These are phyloP conservation scores for Onychorhynchus coronatus DNA, from an alignment of 2,113 vertebrate genomes.

Conservation along the genomic window DNA sequence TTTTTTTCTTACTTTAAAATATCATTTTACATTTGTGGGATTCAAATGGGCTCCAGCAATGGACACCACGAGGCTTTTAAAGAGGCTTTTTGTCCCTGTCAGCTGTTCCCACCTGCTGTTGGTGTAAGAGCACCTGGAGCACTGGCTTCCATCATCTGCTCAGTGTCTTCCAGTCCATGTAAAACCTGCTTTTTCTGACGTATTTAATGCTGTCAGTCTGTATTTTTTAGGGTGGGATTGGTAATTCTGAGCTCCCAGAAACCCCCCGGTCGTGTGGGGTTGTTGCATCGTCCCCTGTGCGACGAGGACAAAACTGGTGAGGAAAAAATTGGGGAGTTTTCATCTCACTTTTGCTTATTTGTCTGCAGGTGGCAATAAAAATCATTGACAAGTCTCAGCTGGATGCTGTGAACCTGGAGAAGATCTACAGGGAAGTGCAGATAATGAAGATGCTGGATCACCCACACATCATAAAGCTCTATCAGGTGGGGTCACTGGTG, in stretches of 20 bases:
- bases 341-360: constrained; percentile 13
- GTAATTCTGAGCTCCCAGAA: neutral
- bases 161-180: neutral
- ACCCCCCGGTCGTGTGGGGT: neutral
- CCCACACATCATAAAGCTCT: constrained; percentile 96
- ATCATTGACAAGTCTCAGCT: constrained; percentile 98
- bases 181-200: neutral
- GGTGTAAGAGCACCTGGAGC: neutral
- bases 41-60: neutral
- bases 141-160: neutral
- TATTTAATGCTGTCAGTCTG: neutral
- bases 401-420: constrained; percentile 95
- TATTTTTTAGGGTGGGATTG: neutral
- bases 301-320: neutral
- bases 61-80: rapidly evolving
- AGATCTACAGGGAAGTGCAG: constrained; percentile 97
- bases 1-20: neutral
- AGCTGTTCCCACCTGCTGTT: neutral
- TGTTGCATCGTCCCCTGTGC: neutral
- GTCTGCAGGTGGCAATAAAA: constrained; percentile 94
- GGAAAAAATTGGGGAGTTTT: neutral
- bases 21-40: neutral
- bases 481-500: constrained; percentile 80
- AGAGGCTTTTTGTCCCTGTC: neutral
- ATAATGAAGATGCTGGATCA: constrained; percentile 99